phyloP scores from a whole-genome alignment of 64 coral and sea anemone genomes.

The Stichodactyla mertensii region DNA sequence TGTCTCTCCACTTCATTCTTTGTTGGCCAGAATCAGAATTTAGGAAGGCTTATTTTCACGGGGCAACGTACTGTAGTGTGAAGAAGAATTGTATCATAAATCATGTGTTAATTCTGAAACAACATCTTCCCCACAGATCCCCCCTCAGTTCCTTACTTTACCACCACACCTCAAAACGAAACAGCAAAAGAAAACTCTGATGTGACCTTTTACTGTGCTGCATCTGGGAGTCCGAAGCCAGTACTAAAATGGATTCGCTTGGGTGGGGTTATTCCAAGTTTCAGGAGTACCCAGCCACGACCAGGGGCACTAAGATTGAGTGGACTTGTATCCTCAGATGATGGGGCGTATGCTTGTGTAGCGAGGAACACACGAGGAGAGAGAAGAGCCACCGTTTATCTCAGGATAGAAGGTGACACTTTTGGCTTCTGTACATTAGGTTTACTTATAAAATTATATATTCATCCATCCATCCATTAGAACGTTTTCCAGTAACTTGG shows the following conservation, averaged over 20 bases:
- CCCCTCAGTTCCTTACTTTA: constrained; percentile 33
- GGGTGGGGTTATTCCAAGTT: constrained; percentile 15
- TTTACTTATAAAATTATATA: too few species aligned
- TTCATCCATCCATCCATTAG: too few species aligned
- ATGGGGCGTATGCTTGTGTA: constrained; percentile 39
- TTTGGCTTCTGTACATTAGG: not conserved
- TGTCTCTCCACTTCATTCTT: too few species aligned
- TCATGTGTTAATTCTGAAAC: not conserved
- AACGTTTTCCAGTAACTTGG: too few species aligned
- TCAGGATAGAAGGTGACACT: constrained; percentile 40
- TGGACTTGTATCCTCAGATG: constrained; percentile 31
- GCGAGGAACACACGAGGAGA: constrained; percentile 17
- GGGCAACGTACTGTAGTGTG: too few species aligned
- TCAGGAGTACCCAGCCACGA: constrained; percentile 15
- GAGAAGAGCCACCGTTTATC: constrained; percentile 9
- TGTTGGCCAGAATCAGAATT: too few species aligned
- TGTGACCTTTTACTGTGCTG: constrained; percentile 46
- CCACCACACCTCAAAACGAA: constrained; percentile 30
- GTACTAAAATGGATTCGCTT: constrained; percentile 37
- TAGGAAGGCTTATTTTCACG: too few species aligned
- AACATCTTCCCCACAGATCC: constrained; percentile 22
- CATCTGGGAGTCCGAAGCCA: constrained; percentile 31
- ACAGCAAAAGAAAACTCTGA: constrained; percentile 24
- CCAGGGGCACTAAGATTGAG: constrained; percentile 37
- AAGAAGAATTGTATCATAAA: too few species aligned